Evolutionary conservation across 2,888 invertebrate species (phyloP).

Genomic region (Aporophyla nigra): DNA sequence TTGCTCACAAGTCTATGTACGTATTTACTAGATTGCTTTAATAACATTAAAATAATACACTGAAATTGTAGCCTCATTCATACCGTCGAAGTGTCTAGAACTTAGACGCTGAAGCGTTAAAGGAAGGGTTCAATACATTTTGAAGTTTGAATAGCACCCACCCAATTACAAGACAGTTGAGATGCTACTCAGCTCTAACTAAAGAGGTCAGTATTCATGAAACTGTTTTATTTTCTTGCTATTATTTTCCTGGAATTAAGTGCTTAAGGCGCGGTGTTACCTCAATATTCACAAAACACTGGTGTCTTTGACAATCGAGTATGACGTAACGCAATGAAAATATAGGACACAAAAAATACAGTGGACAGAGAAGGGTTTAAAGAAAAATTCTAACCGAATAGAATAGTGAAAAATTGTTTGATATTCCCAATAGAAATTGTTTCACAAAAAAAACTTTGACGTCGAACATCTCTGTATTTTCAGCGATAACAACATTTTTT

Average conservation of each 20-base stretch:
- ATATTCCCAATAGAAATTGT: too few relatives aligned
- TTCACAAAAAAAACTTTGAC: too few relatives aligned
- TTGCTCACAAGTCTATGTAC: background rate
- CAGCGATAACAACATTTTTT: too few relatives aligned
- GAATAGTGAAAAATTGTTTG: too few relatives aligned
- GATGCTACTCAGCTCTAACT: constrained; percentile 33
- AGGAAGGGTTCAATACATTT: constrained; percentile 51
- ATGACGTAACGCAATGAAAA: too few relatives aligned
- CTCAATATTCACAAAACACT: too few relatives aligned
- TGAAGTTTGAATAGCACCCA: constrained; percentile 62
- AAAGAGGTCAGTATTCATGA: constrained; percentile 27
- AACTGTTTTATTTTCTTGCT: constrained; percentile 30
- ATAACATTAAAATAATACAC: constrained; percentile 19
- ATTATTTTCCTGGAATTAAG: constrained; percentile 13
- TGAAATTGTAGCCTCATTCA: constrained; percentile 2
- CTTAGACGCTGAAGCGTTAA: constrained; percentile 26
- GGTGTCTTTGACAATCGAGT: too few relatives aligned
- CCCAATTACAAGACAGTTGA: constrained; percentile 56
- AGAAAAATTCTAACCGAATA: too few relatives aligned
- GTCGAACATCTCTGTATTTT: too few relatives aligned
- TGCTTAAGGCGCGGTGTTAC: too few relatives aligned
- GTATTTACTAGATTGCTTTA: constrained; percentile 5
- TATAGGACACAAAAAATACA: too few relatives aligned
- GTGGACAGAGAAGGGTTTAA: too few relatives aligned
- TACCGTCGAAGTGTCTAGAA: constrained; percentile 35